phyloP scores from a whole-genome alignment of 1,140 invertebrate genomes.

The Apis florea region DNA sequence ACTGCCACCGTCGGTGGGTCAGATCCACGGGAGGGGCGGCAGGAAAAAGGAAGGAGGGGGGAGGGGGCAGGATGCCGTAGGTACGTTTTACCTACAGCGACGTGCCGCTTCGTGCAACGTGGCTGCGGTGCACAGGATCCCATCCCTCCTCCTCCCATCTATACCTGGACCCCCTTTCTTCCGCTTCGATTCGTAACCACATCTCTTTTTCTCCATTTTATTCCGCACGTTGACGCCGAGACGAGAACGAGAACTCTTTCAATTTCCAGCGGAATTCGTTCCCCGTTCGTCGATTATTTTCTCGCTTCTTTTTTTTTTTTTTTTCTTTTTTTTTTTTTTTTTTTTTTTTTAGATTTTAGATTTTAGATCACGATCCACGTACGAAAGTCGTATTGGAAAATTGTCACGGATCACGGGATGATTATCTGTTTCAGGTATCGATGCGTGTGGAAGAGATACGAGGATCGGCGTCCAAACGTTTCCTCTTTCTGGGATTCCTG shows the following conservation, averaged over 20 bases:
- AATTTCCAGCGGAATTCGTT: no score
- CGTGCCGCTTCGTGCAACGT: constrained; percentile 59
- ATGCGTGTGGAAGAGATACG: constrained; percentile 48
- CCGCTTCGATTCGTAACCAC: not conserved
- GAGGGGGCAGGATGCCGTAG: constrained; percentile 31
- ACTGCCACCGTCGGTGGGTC: constrained; percentile 55
- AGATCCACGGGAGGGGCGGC: constrained; percentile 45
- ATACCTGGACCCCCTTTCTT: constrained; percentile 31
- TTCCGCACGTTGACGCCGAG: no score
- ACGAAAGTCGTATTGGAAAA: no score
- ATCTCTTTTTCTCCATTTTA: not conserved
- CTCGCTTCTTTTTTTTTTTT: no score
- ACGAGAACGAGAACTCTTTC: no score
- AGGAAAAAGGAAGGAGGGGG: constrained; percentile 25
- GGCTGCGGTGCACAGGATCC: constrained; percentile 52
- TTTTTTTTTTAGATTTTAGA: no score
- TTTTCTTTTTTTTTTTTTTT: no score
- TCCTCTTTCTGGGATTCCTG: constrained; percentile 37
- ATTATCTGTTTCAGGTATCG: constrained; percentile 65
- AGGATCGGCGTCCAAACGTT: constrained; percentile 24
- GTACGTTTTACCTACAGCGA: constrained; percentile 60
- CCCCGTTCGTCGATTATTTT: no score
- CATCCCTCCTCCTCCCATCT: constrained; percentile 24
- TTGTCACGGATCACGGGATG: not conserved
- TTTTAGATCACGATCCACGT: no score